Percentiles rank a stretch among this genome's conserved stretches.
These are phyloP conservation scores for Pogonognathellus flavescens DNA, from an alignment of 1,140 invertebrate genomes.

Conservation along the genomic window DNA sequence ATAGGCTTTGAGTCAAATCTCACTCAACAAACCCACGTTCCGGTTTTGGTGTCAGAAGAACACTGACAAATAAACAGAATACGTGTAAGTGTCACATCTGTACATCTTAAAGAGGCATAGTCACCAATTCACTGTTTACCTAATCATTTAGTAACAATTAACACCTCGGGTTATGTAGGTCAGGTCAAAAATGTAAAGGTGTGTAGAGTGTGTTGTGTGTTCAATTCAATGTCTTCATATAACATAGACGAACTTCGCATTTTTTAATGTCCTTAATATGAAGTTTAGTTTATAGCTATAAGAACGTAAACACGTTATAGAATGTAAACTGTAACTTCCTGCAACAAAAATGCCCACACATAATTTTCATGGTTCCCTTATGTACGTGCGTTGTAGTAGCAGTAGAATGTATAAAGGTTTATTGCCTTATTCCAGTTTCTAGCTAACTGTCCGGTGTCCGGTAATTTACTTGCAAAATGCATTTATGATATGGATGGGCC, in stretches of 20 bases:
- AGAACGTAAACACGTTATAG: too few species aligned
- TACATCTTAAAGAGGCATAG: not conserved
- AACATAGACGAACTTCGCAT: not conserved
- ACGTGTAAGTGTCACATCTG: not conserved
- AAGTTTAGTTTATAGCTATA: too few species aligned
- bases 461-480: too few species aligned
- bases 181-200: slow-evolving; percentile 8
- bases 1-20: not conserved
- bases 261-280: too few species aligned
- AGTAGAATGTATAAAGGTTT: too few species aligned
- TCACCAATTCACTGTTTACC: not conserved
- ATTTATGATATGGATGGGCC: too few species aligned
- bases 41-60: not conserved
- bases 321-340: too few species aligned
- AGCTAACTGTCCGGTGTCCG: too few species aligned
- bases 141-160: slow-evolving; percentile 7
- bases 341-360: too few species aligned
- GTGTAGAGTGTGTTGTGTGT: not conserved
- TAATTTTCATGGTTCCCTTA: too few species aligned
- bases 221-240: not conserved
- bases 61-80: not conserved
- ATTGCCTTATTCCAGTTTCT: too few species aligned
- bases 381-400: too few species aligned
- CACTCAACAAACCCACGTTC: not conserved
- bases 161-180: not conserved